phyloP scores from a whole-genome alignment of 2,113 vertebrate species.

The Phoxinus phoxinus region DNA sequence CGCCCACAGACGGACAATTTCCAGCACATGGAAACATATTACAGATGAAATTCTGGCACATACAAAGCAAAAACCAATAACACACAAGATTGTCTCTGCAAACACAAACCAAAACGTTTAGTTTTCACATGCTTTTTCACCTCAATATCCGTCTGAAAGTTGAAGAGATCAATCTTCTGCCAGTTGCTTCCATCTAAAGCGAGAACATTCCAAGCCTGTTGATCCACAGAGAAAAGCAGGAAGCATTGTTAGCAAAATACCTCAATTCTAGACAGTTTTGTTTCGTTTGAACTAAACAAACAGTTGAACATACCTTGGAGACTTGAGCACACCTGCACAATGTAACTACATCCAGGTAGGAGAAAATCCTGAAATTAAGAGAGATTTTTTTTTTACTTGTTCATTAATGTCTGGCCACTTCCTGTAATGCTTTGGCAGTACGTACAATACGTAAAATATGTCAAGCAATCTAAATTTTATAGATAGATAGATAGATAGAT shows the following conservation, averaged over 20 bases:
- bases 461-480: not conserved
- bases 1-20: constrained; percentile 21
- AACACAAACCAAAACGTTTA: constrained; percentile 33
- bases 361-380: constrained; percentile 86
- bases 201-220: constrained; percentile 92
- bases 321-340: constrained; percentile 95
- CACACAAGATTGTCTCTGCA: not conserved
- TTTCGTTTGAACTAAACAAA: constrained; percentile 13
- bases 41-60: constrained; percentile 22
- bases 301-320: constrained; percentile 84
- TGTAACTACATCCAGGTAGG: constrained; percentile 95
- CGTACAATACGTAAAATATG: too few relatives aligned
- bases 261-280: not conserved
- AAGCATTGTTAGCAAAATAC: not conserved
- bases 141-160: constrained; percentile 97
- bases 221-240: constrained; percentile 33
- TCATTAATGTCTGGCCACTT: not conserved
- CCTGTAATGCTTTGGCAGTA: not conserved
- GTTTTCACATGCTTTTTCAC: constrained; percentile 70
- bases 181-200: constrained; percentile 96
- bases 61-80: not conserved
- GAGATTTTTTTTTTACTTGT: not conserved
- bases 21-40: constrained; percentile 24
- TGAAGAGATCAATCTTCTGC: constrained; percentile 96
- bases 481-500: not conserved